Evolutionary conservation across 2,888 invertebrate species (phyloP), one percentile per base, ranked within the genome.

Genomic region (Lissocephala sabroskyi): DNA sequence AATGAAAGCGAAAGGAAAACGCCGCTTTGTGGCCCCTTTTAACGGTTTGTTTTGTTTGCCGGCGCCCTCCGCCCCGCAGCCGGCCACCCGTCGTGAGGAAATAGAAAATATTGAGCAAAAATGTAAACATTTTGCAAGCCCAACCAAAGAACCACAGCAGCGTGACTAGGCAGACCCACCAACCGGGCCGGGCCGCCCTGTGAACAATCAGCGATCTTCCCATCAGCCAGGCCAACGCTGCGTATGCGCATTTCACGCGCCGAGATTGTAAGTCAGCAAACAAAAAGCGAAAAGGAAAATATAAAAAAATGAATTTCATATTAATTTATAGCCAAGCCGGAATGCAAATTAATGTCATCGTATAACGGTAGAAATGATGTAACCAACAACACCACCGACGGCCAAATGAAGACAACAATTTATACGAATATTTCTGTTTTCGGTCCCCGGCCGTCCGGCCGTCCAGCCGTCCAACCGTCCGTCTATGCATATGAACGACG

Each of bases 1-100:
- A 73, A 73, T 73, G 73, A 73, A 73, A 73, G 73, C 73, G 73
- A 73, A 73, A 73, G 76, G 73, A 73, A 73, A 75, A 68, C 61
- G 39, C 26, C 11, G 28, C 37, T 29, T 42, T 41, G 43, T 35
- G 36, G 52, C 36, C 29, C 28, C 9, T 41, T 17, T 41, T 11
- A 18, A 4, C 19, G 16, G 5, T 39, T 39, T n/a, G 30, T 10
- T 17, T 16, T 28, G 35, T 14, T 33, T 35, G 23, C 35, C 30
- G 16, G 35, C 17, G 28, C 36, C 30, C 18, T 44, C 17, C 28
- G 35, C 9, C 28, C 28, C 26, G 19, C 14, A 32, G 41, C 13
- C 35, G 26, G 14, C 16, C 29, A 29, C 28, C 36, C 36, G 19
- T 55, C 67, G 66, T 70, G 70, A 74, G 75, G 71, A 74, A 71